A percentile compares a stretch with the other conserved stretches of the same genome.
Evolutionary conservation across 2,888 invertebrate species (phyloP).

Genomic region (Dynastes hyllus): DNA sequence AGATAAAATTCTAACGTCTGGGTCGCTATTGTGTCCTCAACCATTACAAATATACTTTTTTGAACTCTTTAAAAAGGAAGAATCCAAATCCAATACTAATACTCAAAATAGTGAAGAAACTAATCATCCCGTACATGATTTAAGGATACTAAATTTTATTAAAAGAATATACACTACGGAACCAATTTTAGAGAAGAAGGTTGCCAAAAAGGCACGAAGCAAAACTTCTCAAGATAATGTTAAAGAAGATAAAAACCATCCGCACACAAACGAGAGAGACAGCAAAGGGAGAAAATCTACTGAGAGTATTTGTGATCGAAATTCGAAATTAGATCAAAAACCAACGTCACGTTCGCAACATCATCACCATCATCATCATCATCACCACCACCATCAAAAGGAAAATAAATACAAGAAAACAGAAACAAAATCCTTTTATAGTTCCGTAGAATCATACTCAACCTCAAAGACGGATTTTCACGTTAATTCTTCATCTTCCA

Average conservation of each 20-base stretch:
- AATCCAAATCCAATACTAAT: neutral
- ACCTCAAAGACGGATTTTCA: constrained; percentile 17
- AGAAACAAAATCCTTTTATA: constrained; percentile 33
- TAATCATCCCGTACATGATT: constrained; percentile 24
- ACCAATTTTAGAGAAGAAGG: constrained; percentile 41
- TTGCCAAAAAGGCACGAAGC: constrained; percentile 11
- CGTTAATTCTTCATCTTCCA: constrained; percentile 29
- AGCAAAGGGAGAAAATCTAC: neutral
- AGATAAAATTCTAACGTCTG: constrained; percentile 35
- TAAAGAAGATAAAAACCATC: neutral
- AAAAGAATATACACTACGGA: constrained; percentile 47
- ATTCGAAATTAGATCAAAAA: neutral
- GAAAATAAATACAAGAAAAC: constrained; percentile 30
- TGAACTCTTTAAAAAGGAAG: constrained; percentile 53
- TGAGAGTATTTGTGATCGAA: neutral
- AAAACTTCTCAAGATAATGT: neutral
- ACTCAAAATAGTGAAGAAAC: too few relatives aligned
- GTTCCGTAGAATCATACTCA: constrained; percentile 34
- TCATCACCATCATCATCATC: constrained; percentile 27
- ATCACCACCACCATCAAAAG: neutral
- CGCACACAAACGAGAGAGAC: neutral
- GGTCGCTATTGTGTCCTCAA: neutral
- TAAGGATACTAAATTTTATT: constrained; percentile 50
- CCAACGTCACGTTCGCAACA: neutral
- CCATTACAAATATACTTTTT: constrained; percentile 55